These are phyloP conservation scores for Melanostigma gelatinosum DNA, from an alignment of 2,113 vertebrate species.

Conservation along the genomic window DNA sequence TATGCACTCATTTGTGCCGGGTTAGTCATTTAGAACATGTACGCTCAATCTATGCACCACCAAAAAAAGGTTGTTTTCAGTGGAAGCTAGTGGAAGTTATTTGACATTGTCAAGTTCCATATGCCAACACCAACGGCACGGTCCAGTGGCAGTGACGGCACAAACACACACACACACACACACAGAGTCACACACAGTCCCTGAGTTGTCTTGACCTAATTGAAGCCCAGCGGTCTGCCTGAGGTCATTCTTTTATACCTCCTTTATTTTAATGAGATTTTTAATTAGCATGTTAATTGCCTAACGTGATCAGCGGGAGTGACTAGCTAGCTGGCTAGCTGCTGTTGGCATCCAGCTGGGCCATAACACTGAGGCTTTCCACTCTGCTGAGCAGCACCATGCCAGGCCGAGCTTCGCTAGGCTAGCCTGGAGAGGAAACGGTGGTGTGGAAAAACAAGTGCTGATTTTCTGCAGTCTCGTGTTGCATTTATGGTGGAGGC, in stretches of 20 bases:
- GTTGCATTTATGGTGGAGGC: slow-evolving; percentile 31
- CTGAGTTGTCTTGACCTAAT: slow-evolving; percentile 80
- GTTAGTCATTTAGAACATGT: not conserved
- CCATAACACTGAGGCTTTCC: slow-evolving; percentile 64
- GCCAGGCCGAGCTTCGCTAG: slow-evolving; percentile 45
- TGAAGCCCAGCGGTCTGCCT: slow-evolving; percentile 79
- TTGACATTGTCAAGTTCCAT: slow-evolving; percentile 44
- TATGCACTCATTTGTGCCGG: not conserved
- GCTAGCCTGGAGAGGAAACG: slow-evolving; percentile 61
- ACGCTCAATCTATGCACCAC: not conserved
- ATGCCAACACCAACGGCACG: slow-evolving; percentile 23
- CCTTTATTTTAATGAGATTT: slow-evolving; percentile 86
- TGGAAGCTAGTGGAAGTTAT: slow-evolving; percentile 24
- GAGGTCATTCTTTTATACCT: slow-evolving; percentile 79
- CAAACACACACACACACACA: slow-evolving; percentile 40
- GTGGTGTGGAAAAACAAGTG: slow-evolving; percentile 28
- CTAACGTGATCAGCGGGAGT: slow-evolving; percentile 80
- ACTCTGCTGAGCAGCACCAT: slow-evolving; percentile 56
- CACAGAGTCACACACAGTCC: slow-evolving; percentile 44
- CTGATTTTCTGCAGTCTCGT: slow-evolving; percentile 26
- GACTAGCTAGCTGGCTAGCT: slow-evolving; percentile 76
- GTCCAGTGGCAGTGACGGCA: slow-evolving; percentile 32
- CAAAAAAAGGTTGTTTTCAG: not conserved
- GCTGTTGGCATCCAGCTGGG: slow-evolving; percentile 75
- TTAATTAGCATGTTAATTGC: slow-evolving; percentile 88